Evolutionary conservation across 35 echinoderm and acorn worm species (phyloP).

Genomic region (Hemicentrotus pulcherrimus): DNA sequence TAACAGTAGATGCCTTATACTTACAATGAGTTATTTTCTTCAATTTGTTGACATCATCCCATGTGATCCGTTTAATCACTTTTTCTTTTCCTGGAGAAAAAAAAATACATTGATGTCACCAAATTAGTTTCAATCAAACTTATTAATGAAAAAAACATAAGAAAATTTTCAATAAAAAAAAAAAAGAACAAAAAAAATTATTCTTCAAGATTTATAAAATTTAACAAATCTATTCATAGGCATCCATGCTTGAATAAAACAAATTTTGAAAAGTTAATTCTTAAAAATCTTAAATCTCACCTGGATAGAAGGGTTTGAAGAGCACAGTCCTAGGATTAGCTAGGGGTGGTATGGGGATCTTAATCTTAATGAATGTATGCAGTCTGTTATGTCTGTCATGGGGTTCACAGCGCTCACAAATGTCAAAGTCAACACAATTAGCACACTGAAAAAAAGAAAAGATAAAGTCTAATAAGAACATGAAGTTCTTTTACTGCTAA

Average conservation of each 20-base stretch:
- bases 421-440: slow-evolving; percentile 94
- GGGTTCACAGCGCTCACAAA: slow-evolving; percentile 92
- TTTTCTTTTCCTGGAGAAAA: slow-evolving; percentile 80
- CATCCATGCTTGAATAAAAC: too few relatives aligned
- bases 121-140: background rate
- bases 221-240: too few relatives aligned
- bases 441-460: slow-evolving; percentile 74
- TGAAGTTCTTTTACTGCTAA: too few relatives aligned
- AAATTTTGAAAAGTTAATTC: background rate
- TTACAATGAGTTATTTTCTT: slow-evolving; percentile 85
- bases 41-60: slow-evolving; percentile 85
- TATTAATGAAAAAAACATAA: too few relatives aligned
- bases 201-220: too few relatives aligned
- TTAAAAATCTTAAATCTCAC: slow-evolving; percentile 42
- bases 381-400: slow-evolving; percentile 84
- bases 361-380: slow-evolving; percentile 89
- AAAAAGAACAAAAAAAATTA: too few relatives aligned
- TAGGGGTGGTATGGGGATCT: slow-evolving; percentile 87
- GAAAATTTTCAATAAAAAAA: too few relatives aligned
- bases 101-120: background rate
- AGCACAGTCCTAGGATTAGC: slow-evolving; percentile 91
- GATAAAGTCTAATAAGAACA: background rate
- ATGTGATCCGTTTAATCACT: slow-evolving; percentile 62
- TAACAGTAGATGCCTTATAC: slow-evolving; percentile 29
- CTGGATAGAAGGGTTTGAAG: slow-evolving; percentile 94